These are phyloP conservation scores for Orcinus orca DNA, from an alignment of 2,113 vertebrate species.

Conservation along the genomic window DNA sequence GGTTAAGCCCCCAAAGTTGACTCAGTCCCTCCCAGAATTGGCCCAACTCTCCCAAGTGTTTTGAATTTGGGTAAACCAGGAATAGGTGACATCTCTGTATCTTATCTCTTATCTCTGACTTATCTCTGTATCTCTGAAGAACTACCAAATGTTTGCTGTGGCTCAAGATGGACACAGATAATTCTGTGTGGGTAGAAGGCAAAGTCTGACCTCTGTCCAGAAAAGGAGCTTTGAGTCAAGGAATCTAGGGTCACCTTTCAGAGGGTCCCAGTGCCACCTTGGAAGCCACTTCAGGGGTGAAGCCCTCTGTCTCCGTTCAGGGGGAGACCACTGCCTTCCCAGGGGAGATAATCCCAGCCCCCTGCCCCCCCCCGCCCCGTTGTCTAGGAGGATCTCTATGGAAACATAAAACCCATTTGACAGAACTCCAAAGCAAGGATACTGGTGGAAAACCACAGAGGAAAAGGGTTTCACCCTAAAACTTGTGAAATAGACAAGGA, in stretches of 20 bases:
- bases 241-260: not conserved
- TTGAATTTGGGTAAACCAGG: not conserved
- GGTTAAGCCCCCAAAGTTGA: not conserved
- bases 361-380: too few relatives aligned
- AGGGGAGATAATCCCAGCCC: too few relatives aligned
- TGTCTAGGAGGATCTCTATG: too few relatives aligned
- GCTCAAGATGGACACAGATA: too few relatives aligned
- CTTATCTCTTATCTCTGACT: not conserved
- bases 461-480: not conserved
- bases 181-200: rapidly evolving
- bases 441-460: not conserved
- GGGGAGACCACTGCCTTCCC: too few relatives aligned
- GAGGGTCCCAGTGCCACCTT: not conserved
- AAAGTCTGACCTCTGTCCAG: not conserved
- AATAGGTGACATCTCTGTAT: rapidly evolving
- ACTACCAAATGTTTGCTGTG: rapidly evolving
- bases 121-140: rapidly evolving
- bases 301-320: rapidly evolving
- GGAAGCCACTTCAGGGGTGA: not conserved
- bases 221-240: not conserved
- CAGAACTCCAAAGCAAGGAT: rapidly evolving
- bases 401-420: too few relatives aligned
- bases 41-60: not conserved
- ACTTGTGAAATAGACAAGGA: not conserved
- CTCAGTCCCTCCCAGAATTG: not conserved